Evolutionary conservation across 2,113 vertebrate genomes (phyloP), one percentile per base, ranked within the genome.

Genomic region (Zosterops borbonicus): DNA sequence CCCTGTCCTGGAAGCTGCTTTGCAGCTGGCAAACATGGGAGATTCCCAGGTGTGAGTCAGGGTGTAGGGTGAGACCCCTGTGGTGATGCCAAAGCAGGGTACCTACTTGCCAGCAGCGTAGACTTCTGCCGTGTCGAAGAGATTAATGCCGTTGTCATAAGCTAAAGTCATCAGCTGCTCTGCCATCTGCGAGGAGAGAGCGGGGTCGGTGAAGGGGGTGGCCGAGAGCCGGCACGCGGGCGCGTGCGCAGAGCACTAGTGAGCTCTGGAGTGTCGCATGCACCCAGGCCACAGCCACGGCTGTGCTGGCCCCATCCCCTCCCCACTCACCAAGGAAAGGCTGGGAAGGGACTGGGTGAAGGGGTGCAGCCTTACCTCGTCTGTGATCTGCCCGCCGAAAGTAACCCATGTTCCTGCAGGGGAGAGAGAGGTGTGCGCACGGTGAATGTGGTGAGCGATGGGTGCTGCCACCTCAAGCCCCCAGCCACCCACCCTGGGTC

Each of bases 71-170:
- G 37, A 89, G n/a, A 50, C n/a, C 37, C 55, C 42, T 12, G 33
- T 35, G 52, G 42, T 0, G 0, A 39, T 6, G 14, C 49, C 6
- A 14, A n/a, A 64, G 74, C 1, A 14, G 24, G 88, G 67, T 95
- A 99, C 99, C 93, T 98, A 99, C 99, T 99, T 99, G 93, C 99
- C 99, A 4, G 99, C 99, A 4, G 99, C 99, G 11, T 99, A 99
- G 96, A 99, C 99, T 90, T 99, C 99, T 3, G 99, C 99, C 0
- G 99, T 99, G 96, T 99, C 99, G 28, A 99, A 99, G 96, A 99
- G 99, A 98, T 99, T 99, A 98, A 99, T 99, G 97, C 99, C 99
- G 3, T 99, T 99, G 97, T 99, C 99, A 9, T 99, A 99, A 83
- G 99, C 99, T 97, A 99, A 94, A 95, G 99, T 99, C 99, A 99